Percentiles rank a stretch among this genome's conserved stretches.
Conservation (phyloP, 2,797 vertebrate genomes). For the Arctocebus calabarensis region DNA sequence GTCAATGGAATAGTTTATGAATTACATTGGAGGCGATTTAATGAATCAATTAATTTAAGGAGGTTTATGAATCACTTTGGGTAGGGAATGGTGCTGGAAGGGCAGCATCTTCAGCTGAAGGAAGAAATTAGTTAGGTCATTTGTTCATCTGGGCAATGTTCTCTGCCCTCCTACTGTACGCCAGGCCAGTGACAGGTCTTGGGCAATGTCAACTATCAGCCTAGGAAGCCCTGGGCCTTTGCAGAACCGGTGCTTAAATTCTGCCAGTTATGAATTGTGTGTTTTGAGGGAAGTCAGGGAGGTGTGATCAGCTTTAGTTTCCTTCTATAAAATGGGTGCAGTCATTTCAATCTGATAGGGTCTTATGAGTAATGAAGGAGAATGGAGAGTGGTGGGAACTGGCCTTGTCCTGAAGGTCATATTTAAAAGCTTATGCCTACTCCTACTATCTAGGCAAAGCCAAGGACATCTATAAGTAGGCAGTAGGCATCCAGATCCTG, state of each 20-base stretch:
- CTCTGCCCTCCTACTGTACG: too few relatives aligned
- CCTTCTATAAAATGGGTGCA: background rate
- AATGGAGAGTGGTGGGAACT: background rate
- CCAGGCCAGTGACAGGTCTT: background rate
- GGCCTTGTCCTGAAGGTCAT: background rate
- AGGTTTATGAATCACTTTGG: background rate
- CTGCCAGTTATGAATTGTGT: background rate
- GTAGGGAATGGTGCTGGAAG: background rate
- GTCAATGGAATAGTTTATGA: conserved; percentile 15
- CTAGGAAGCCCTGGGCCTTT: background rate
- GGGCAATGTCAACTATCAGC: accelerated
- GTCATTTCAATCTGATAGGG: background rate
- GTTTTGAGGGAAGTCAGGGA: background rate
- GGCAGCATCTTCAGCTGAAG: background rate
- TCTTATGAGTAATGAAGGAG: background rate
- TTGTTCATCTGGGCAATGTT: background rate
- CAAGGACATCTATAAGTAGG: background rate
- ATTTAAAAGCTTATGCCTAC: background rate
- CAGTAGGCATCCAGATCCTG: background rate
- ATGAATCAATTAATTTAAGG: background rate
- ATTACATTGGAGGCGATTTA: background rate
- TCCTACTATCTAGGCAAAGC: background rate
- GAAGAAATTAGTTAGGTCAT: background rate
- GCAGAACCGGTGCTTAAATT: background rate
- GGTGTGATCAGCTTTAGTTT: background rate